Conservation (phyloP, 2,113 vertebrate species). For the Ceratotherium simum region DNA sequence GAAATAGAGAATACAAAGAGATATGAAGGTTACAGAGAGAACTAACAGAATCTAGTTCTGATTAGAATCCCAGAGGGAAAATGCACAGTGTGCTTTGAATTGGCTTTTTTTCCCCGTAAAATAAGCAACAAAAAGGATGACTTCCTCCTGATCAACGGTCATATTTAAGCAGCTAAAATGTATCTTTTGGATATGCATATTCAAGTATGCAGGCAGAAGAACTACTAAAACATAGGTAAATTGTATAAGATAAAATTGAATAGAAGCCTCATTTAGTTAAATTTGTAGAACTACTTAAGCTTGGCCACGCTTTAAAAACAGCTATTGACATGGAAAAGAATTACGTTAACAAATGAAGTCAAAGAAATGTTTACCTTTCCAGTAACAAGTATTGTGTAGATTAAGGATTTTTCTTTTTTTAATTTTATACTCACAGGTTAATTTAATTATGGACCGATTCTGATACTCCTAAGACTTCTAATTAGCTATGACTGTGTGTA, state of each 20-base stretch:
- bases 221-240: neutral
- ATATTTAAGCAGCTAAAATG: constrained; percentile 28
- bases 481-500: neutral
- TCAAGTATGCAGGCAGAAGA: neutral
- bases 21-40: neutral
- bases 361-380: constrained; percentile 52
- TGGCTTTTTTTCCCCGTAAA: neutral
- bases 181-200: neutral
- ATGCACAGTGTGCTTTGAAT: neutral
- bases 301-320: constrained; percentile 33
- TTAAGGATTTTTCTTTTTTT: constrained; percentile 35
- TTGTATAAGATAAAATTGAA: constrained; percentile 37
- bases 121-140: neutral
- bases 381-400: constrained; percentile 22
- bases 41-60: neutral
- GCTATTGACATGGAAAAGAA: constrained; percentile 55
- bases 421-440: neutral
- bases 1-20: neutral
- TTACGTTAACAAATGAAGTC: constrained; percentile 40
- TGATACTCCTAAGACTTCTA: neutral
- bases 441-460: constrained; percentile 1
- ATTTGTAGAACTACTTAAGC: constrained; percentile 24
- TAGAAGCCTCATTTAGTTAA: neutral
- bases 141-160: neutral
- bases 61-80: neutral